phyloP scores from a whole-genome alignment of 2,113 vertebrate genomes.

The Rhegmatorhina hoffmannsi region DNA sequence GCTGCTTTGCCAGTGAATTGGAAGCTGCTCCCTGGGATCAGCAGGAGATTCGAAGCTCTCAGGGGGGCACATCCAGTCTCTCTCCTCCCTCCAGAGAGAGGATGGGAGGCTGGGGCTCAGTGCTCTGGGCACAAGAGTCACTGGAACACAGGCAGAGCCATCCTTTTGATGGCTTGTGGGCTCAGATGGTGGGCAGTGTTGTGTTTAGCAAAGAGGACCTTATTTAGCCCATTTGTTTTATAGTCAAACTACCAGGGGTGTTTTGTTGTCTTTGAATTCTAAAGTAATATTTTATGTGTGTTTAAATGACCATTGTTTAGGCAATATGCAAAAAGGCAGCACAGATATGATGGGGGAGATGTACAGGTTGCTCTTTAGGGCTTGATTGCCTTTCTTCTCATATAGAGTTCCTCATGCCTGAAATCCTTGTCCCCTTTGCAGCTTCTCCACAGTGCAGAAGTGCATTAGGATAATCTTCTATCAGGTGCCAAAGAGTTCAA shows the following conservation, averaged over 20 bases:
- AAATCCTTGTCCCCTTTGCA: not conserved
- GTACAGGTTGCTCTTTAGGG: not conserved
- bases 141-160: not conserved
- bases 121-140: rapidly evolving
- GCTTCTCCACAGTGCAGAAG: not conserved
- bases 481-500: slow-evolving; percentile 10
- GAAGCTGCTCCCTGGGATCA: not conserved
- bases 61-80: not conserved
- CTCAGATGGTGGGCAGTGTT: not conserved
- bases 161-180: not conserved
- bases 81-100: not conserved
- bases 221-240: not conserved
- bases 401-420: rapidly evolving
- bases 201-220: not conserved
- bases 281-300: not conserved
- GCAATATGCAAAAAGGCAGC: not conserved
- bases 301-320: not conserved
- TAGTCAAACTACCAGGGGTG: rapidly evolving
- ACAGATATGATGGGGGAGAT: rapidly evolving
- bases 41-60: not conserved
- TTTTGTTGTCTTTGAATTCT: not conserved
- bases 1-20: slow-evolving; percentile 42
- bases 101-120: not conserved
- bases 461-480: not conserved
- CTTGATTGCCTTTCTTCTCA: not conserved